These are phyloP conservation scores for Nephila pilipes DNA, from an alignment of 1,140 invertebrate genomes.

Conservation along the genomic window DNA sequence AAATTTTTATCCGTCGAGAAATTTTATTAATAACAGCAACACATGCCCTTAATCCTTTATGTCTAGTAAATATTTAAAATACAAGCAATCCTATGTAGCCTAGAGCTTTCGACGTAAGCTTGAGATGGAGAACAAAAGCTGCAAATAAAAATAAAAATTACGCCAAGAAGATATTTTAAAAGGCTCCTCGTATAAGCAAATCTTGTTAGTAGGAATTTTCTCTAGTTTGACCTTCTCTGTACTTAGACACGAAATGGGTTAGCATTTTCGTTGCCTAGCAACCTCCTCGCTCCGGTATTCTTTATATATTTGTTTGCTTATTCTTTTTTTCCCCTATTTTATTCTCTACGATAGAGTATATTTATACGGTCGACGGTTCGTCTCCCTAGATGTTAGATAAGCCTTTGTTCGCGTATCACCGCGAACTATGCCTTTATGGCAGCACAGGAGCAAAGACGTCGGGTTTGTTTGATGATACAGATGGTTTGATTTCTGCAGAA, in stretches of 20 bases:
- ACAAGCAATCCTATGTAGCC: background rate
- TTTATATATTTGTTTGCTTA: slow-evolving; percentile 22
- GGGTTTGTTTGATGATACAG: slow-evolving; percentile 5
- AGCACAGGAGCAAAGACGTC: background rate
- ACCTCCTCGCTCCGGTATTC: slow-evolving; percentile 37
- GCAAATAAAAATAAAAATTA: slow-evolving; percentile 28
- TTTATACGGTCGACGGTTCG: slow-evolving; percentile 67
- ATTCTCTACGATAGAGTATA: slow-evolving; percentile 47
- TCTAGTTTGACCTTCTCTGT: slow-evolving; percentile 68
- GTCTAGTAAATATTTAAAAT: slow-evolving; percentile 25
- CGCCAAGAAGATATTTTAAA: slow-evolving; percentile 57
- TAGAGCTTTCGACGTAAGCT: background rate
- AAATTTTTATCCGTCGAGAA: background rate
- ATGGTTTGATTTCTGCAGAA: background rate
- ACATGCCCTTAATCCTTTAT: background rate
- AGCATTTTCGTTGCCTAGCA: slow-evolving; percentile 66
- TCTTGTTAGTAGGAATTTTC: slow-evolving; percentile 75
- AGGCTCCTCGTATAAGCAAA: slow-evolving; percentile 49
- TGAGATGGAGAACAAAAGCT: background rate
- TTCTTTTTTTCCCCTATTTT: slow-evolving; percentile 47
- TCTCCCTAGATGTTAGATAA: slow-evolving; percentile 67
- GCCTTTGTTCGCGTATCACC: slow-evolving; percentile 28
- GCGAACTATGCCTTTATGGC: background rate
- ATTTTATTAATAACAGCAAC: slow-evolving; percentile 31
- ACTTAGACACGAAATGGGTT: slow-evolving; percentile 59